These are phyloP conservation scores for Sphaeramia orbicularis DNA, from an alignment of 2,797 vertebrate genomes.

Conservation along the genomic window DNA sequence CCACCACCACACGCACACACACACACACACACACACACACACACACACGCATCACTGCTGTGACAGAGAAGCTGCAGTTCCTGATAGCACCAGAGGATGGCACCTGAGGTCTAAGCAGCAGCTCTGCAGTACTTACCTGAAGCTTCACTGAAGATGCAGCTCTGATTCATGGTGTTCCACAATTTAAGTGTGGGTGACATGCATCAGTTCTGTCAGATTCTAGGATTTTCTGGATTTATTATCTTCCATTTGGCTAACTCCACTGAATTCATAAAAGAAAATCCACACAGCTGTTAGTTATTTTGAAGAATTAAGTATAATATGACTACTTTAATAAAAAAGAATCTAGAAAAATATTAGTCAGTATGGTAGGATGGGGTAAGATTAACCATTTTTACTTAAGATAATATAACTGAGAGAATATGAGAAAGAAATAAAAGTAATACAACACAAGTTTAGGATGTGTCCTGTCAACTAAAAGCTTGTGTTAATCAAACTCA, in stretches of 20 bases:
- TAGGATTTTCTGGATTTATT: not conserved
- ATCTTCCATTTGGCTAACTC: not conserved
- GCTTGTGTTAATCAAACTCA: too few relatives aligned
- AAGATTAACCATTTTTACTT: too few relatives aligned
- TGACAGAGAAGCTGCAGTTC: slow-evolving; percentile 45
- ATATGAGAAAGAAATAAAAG: too few relatives aligned
- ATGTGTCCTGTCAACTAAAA: too few relatives aligned
- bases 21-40: slow-evolving; percentile 27
- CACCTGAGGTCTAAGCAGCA: slow-evolving; percentile 64
- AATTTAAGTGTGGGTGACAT: not conserved
- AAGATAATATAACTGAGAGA: too few relatives aligned
- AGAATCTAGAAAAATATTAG: too few relatives aligned
- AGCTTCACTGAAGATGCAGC: not conserved
- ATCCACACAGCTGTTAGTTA: not conserved
- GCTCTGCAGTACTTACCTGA: not conserved
- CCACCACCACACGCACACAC: slow-evolving; percentile 19
- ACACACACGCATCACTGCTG: not conserved
- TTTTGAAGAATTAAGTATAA: not conserved
- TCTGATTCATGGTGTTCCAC: not conserved
- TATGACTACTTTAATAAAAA: too few relatives aligned
- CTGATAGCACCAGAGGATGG: slow-evolving; percentile 74
- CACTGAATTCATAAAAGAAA: not conserved
- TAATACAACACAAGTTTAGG: too few relatives aligned
- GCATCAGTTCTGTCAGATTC: not conserved
- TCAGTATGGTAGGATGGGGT: too few relatives aligned